Percentiles rank a stretch among this genome's conserved stretches.
phyloP scores from a whole-genome alignment of 2,113 vertebrate species.

The Antechinus flavipes region DNA sequence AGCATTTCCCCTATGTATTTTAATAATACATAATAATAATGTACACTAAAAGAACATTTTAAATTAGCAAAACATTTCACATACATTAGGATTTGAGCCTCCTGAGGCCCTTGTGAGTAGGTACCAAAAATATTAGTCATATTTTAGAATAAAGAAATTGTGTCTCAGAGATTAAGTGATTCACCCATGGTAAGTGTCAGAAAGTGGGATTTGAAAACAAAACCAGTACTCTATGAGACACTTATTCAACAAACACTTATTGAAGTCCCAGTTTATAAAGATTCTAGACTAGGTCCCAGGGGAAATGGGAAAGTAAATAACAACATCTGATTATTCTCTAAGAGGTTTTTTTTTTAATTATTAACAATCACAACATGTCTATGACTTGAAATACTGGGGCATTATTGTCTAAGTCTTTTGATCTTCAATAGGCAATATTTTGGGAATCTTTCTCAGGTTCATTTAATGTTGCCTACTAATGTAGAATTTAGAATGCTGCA shows the following conservation, averaged over 20 bases:
- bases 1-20: neutral
- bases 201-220: neutral
- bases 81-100: neutral
- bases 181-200: neutral
- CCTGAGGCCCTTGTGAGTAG: neutral
- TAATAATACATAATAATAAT: conserved; percentile 2
- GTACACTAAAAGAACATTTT: neutral
- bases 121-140: neutral
- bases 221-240: neutral
- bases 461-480: neutral
- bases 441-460: neutral
- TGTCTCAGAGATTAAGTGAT: neutral
- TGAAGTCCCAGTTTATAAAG: neutral
- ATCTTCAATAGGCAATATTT: neutral
- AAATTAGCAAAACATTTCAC: neutral
- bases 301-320: neutral
- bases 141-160: neutral
- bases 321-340: neutral
- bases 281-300: neutral
- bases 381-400: neutral
- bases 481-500: neutral
- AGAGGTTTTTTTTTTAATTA: neutral
- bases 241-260: neutral
- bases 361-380: neutral
- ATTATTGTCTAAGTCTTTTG: neutral